Evolutionary conservation across 2,888 invertebrate genomes (phyloP).

Genomic region (Drosophila fungiperda): DNA sequence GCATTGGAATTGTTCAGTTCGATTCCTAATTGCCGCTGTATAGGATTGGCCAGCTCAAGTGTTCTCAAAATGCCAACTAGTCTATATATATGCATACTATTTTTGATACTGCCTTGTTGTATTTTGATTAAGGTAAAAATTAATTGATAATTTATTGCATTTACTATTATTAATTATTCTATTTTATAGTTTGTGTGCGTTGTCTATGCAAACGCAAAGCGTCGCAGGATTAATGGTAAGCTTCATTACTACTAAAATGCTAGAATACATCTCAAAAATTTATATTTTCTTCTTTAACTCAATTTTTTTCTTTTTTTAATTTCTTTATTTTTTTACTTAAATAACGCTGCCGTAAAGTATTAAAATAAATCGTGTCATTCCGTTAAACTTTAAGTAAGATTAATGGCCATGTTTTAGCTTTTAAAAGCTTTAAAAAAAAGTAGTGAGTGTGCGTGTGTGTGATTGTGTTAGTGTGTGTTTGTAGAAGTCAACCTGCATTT

Average conservation of each 20-base stretch:
- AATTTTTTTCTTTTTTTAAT: background rate
- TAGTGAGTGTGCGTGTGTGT: background rate
- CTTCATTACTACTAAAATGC: background rate
- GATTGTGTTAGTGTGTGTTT: background rate
- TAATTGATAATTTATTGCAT: background rate
- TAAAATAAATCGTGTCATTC: background rate
- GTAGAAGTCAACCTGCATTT: background rate
- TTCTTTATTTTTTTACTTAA: background rate
- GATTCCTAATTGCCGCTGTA: slow-evolving; percentile 23
- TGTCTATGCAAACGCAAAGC: slow-evolving; percentile 7
- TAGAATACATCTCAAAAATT: background rate
- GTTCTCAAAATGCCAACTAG: slow-evolving; percentile 27
- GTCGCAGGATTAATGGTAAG: slow-evolving; percentile 33
- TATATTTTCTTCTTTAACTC: background rate
- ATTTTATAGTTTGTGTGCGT: slow-evolving; percentile 33
- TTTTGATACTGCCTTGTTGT: slow-evolving; percentile 33
- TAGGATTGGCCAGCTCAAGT: slow-evolving; percentile 16
- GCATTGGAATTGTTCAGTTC: slow-evolving; percentile 32
- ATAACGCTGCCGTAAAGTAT: background rate
- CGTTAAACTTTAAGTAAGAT: slow-evolving; percentile 1
- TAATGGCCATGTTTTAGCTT: slow-evolving; percentile 5
- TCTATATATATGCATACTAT: slow-evolving; percentile 28
- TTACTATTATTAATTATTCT: background rate
- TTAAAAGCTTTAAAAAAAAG: background rate
- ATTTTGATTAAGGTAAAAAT: slow-evolving; percentile 45